These are phyloP conservation scores for Squalus acanthias DNA, from an alignment of 2,797 vertebrate species.

Conservation along the genomic window DNA sequence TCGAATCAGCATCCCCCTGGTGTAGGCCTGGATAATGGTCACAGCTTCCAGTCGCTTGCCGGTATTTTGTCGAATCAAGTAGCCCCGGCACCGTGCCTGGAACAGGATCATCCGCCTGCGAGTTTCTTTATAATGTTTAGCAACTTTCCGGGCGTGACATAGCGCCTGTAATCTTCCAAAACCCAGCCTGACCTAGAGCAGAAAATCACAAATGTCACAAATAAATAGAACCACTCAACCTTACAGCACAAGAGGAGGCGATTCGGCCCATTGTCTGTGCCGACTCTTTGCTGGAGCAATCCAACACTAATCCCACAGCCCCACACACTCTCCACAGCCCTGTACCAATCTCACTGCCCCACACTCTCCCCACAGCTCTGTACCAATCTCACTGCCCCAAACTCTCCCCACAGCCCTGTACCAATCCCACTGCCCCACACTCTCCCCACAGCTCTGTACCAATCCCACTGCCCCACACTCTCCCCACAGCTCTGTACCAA, in stretches of 20 bases:
- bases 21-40: conserved; percentile 73
- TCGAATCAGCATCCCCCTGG: conserved; percentile 73
- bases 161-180: conserved; percentile 81
- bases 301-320: neutral
- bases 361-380: neutral
- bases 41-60: conserved; percentile 64
- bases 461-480: neutral
- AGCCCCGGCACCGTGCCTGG: conserved; percentile 70
- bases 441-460: neutral
- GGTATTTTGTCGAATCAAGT: conserved; percentile 65
- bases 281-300: neutral
- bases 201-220: neutral
- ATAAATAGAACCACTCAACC: neutral
- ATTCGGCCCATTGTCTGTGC: neutral
- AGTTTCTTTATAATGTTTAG: conserved; percentile 61
- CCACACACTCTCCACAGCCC: neutral
- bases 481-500: neutral
- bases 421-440: neutral
- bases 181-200: conserved; percentile 70
- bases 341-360: neutral
- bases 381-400: neutral
- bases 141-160: conserved; percentile 65
- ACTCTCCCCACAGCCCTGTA: neutral
- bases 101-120: conserved; percentile 56
- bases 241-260: too few species aligned